Evolutionary conservation across 2,797 vertebrate genomes (phyloP), one percentile per base, ranked within the genome.

Genomic region (Sebastes oblongus): DNA sequence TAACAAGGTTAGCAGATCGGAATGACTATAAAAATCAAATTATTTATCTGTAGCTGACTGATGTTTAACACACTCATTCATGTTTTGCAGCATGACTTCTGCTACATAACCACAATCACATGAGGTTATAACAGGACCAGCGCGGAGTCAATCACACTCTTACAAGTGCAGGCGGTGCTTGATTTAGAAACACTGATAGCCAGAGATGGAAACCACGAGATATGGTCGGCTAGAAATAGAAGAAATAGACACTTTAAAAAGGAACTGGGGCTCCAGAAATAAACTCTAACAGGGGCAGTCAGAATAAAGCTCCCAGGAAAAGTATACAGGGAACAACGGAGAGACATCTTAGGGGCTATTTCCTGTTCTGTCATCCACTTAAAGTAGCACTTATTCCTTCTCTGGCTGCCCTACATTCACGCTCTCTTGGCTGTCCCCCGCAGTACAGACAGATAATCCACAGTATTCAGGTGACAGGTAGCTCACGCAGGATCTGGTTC

Each of bases 391-490:
- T 66, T 67, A 72, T 76, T 83, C 82, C 80, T 34, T 75, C 66
- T 80, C 72, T 88, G 80, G 84, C 86, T 92, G 93, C 65, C 90
- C 92, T 85, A 91, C 85, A 92, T 93, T 81, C 50, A 25, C 14
- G 39, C 59, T 77, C 25, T 60, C 29, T 66, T 81, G 80, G 85
- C 84, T 72, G 62, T 66, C n/a, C 69, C 52, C 60, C 24, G 58
- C 77, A 75, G 82, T 4, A 50, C 81, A 89, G 66, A 85, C 85
- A 74, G 84, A 46, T 92, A 90, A 94, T 91, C 91, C 75, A 5
- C 20, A 25, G 75, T 36, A 72, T 77, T 75, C 71, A 90, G 90
- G 85, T 89, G 81, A 88, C 66, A 82, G 77, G 72, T 82, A 54
- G 66, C 72, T 80, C 30, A 72, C 5, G 20, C 3, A 60, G 59